Evolutionary conservation across 2,113 vertebrate genomes (phyloP), one percentile per base, ranked within the genome.

Genomic region (Pygathrix nemaeus): DNA sequence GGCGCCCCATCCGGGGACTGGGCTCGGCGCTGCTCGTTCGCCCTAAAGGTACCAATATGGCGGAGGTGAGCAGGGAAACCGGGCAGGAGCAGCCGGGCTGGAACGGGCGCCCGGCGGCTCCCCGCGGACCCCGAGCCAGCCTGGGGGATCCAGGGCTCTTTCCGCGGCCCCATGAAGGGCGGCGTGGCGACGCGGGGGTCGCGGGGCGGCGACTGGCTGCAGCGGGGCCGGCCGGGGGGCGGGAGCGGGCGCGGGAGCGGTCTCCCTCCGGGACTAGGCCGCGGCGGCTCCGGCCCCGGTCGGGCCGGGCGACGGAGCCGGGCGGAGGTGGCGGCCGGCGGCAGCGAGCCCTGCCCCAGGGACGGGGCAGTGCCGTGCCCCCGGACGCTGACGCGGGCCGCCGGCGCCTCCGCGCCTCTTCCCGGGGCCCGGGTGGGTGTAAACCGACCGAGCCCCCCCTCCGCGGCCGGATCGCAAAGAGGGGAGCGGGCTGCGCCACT

Each of bases 31-130:
- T 99, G 99, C 98, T 98, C 99, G 99, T 99, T 99, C 99, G 99
- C 99, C 99, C 96, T 98, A 99, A 99, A 99, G 99, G 99, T 99
- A 99, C 99, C 99, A 99, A 99, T 99, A 99, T 99, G 99, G 99
- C 99, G 99, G 99, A 99, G 99, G 99, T 99, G 99, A 99, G 99
- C 98, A 98, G 99, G 99, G 99, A 99, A 99, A 99, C 98, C 98
- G 99, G 99, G 98, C 95, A 99, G 98, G 99, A 99, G 99, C 98
- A 84, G 97, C 93, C 52, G 96, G 85, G 96, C 95, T 64, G 94
- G 14, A 80, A 48, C 94, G 90, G 89, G 90, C 96, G 73, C 21
- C 38, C 18, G 91, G 70, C 73, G 80, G 76, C 8, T 94, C 64
- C 35, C 32, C 20, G 87, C 0, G 50, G 76, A 32, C 86, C 93